These are phyloP conservation scores for Bugula neritina DNA, from an alignment of 2,888 invertebrate species.

Conservation along the genomic window DNA sequence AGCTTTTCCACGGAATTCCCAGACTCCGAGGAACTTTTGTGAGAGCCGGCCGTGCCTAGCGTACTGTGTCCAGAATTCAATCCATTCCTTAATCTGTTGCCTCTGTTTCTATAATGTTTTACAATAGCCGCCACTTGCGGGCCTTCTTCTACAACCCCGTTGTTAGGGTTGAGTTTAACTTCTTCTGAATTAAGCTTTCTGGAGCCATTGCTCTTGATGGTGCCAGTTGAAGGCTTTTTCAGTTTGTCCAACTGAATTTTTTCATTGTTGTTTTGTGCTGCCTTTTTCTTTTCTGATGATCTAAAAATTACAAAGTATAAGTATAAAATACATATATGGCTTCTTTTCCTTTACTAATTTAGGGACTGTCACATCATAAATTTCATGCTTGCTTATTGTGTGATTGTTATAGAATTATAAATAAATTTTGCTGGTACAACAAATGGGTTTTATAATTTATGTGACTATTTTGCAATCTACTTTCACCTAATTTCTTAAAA, in stretches of 20 bases:
- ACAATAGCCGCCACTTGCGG: background rate
- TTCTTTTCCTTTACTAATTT: no score
- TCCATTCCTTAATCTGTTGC: constrained; percentile 1
- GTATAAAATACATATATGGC: no score
- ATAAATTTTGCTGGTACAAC: no score
- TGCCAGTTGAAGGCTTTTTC: background rate
- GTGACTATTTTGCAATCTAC: no score
- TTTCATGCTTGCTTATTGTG: no score
- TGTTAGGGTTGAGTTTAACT: background rate
- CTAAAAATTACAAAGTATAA: no score
- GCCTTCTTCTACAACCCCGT: background rate
- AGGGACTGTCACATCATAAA: no score
- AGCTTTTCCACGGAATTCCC: background rate
- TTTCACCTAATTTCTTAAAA: no score
- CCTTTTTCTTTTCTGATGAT: background rate
- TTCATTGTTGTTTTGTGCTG: background rate
- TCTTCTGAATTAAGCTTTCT: background rate
- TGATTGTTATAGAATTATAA: no score
- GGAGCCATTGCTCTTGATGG: background rate
- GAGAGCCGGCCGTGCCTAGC: background rate
- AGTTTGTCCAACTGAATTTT: background rate
- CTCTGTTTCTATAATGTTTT: constrained; percentile 7
- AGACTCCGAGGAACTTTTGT: constrained; percentile 25
- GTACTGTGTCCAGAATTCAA: background rate
- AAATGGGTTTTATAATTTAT: no score